Conservation (phyloP, 2,888 invertebrate genomes). For the Meghimatium bilineatum region DNA sequence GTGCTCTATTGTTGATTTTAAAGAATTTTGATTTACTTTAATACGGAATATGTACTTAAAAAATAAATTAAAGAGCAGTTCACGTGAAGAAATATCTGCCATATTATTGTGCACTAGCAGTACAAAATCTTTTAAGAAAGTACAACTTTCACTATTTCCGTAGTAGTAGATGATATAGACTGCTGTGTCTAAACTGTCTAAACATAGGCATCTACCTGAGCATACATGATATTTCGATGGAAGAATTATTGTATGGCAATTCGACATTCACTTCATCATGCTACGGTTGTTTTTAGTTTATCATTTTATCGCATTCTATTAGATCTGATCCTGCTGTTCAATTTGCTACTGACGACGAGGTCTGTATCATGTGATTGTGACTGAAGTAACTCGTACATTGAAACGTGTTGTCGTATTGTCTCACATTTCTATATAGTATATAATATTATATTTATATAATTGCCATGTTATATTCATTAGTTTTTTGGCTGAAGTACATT, state of each 20-base stretch:
- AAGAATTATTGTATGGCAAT: neutral
- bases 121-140: neutral
- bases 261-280: neutral
- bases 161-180: neutral
- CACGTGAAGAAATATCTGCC: neutral
- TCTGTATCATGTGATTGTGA: no score
- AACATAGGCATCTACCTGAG: neutral
- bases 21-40: no score
- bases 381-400: no score
- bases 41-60: no score
- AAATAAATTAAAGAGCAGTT: neutral
- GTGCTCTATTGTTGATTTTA: no score
- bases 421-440: no score
- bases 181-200: neutral
- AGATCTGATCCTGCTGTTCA: neutral
- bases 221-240: neutral
- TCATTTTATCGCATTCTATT: neutral
- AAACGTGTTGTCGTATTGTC: no score
- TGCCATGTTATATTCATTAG: no score
- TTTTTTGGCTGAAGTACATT: no score
- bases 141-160: no score
- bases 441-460: no score
- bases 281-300: neutral
- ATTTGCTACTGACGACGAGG: neutral
- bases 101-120: slow-evolving; percentile 4